Evolutionary conservation across 30 jellyfish, hydroid and myxozoan genomes (phyloP), one percentile per base, ranked within the genome.

Genomic region (Aurelia coerulea): DNA sequence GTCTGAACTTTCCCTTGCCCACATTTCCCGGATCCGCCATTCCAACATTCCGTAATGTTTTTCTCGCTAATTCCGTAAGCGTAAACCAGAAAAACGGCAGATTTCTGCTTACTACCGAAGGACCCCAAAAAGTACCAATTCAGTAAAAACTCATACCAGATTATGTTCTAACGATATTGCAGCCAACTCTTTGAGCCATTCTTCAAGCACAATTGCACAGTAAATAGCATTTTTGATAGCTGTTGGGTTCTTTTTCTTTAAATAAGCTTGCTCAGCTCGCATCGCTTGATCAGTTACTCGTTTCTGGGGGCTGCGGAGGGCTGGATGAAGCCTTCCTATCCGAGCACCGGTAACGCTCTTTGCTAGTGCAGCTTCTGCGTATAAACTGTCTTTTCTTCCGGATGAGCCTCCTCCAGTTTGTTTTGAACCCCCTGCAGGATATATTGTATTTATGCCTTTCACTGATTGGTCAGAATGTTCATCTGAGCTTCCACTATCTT

Each of bases 121-220:
- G 50, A 1, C 3, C 50, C 50, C 50, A 6, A 39, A 39, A 39
- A 39, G 56, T 46, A 46, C 1, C 7, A 46, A 46, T 46, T 46
- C 56, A 9, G 14, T 46, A 46, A 46, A 46, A 46, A 46, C 49
- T 92, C 77, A 93, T 23, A 88, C 87, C 73, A 93, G 50, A 68
- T 87, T 93, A 39, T 93, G 98, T 54, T 94, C 99, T 42, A 94
- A 69, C 5, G 99, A 94, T 29, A 94, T 78, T 2, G 99, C 99
- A 29, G 99, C 99, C 64, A 94, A 76, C 35, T 94, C 99, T 84
- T 94, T 89, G 81, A 89, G 59, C 90, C 96, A 94, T 70, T 94
- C 99, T 83, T 94, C 99, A 15, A 94, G 79, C 31, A 89, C 58
- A 51, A 94, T 60, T 16, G 93, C 99, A 76, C 99, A 94, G 74